Conservation (phyloP, 2,113 vertebrate genomes). For the Leucosticte australis region DNA sequence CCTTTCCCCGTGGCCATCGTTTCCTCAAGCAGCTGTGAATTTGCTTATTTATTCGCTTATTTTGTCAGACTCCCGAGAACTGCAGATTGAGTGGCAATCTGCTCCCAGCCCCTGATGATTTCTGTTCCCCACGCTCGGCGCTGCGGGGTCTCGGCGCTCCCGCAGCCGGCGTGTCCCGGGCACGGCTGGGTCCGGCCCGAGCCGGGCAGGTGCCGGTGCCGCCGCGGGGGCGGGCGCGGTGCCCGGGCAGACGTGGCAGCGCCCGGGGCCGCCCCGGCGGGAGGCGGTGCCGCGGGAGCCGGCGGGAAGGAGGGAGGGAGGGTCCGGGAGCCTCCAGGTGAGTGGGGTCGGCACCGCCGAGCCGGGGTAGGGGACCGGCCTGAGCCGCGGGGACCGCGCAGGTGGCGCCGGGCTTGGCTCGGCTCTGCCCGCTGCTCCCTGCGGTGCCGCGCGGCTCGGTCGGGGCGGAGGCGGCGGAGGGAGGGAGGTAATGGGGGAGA, state of each 20-base stretch:
- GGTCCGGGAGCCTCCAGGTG: background rate
- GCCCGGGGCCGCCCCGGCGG: background rate
- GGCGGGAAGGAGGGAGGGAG: background rate
- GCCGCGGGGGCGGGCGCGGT: background rate
- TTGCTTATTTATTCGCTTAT: background rate
- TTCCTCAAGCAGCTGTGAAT: background rate
- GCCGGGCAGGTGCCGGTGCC: background rate
- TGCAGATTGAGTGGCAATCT: accelerated
- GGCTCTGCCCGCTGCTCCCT: background rate
- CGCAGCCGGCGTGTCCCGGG: background rate
- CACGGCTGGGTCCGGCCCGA: background rate
- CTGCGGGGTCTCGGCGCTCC: background rate
- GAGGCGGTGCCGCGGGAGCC: background rate
- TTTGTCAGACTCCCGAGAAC: background rate
- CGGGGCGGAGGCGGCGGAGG: background rate
- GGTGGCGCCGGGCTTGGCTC: background rate
- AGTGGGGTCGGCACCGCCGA: background rate
- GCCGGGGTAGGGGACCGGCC: background rate
- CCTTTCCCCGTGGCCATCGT: background rate
- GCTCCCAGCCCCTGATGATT: accelerated
- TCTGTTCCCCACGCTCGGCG: accelerated
- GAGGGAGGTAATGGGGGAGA: too few relatives aligned
- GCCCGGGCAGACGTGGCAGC: slow-evolving; percentile 30
- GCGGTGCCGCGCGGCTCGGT: background rate
- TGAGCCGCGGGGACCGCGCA: background rate